Percentiles rank a stretch among this genome's conserved stretches.
Conservation (phyloP, 2,888 invertebrate genomes). For the Orchesellides sinensis region DNA sequence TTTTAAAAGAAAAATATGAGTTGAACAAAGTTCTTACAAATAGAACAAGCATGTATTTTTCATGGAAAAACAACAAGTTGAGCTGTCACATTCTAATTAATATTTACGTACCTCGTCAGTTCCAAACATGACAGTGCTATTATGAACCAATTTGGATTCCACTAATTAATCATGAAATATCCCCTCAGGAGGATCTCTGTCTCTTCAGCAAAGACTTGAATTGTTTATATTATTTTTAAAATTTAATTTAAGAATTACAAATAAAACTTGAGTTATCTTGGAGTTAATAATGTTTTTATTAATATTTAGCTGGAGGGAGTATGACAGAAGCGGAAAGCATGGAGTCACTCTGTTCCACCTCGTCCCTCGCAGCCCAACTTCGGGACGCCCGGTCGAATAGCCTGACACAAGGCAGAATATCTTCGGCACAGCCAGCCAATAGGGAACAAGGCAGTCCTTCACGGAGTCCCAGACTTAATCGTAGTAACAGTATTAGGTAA, state of each 20-base stretch:
- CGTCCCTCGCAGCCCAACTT: constrained; percentile 81
- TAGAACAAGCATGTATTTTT: too few relatives aligned
- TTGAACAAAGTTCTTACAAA: too few relatives aligned
- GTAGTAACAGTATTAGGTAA: constrained; percentile 96
- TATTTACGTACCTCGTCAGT: too few relatives aligned
- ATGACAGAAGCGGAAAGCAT: constrained; percentile 95
- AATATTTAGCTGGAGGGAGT: constrained; percentile 77
- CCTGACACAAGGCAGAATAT: constrained; percentile 81
- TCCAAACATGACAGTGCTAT: not conserved
- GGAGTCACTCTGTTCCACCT: constrained; percentile 80
- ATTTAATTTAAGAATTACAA: not conserved
- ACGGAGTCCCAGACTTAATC: constrained; percentile 82
- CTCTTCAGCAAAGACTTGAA: not conserved
- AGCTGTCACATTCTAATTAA: too few relatives aligned
- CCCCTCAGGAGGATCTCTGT: not conserved
- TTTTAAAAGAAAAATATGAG: too few relatives aligned
- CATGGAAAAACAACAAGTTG: too few relatives aligned
- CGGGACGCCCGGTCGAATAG: constrained; percentile 84
- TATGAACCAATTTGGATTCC: not conserved
- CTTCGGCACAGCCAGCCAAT: constrained; percentile 80
- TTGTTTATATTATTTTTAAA: not conserved
- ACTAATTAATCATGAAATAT: not conserved
- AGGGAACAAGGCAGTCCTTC: constrained; percentile 76
- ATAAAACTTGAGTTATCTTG: not conserved
- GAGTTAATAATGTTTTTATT: not conserved